Base-by-base conservation (phyloP, 2,113 vertebrate species). In the Pycnonotus jocosus region DNA sequence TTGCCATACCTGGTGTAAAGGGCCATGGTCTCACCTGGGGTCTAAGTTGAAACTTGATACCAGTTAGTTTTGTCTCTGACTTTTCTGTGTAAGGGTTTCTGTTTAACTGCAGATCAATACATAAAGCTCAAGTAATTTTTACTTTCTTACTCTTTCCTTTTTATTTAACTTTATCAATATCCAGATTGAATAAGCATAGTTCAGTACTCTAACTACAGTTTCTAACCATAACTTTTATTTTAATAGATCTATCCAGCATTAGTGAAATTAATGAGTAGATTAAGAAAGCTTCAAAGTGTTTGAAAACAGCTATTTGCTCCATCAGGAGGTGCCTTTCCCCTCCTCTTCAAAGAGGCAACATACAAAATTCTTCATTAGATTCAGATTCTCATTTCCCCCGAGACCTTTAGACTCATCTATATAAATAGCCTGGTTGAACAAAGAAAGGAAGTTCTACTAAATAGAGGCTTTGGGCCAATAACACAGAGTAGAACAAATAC, bases 381-480 rank as follows among this genome's bases (percentile, higher is more conserved):
- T 81, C 72, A 62, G 42, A 68, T 83, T 90, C 64, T 86, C 24
- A 74, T 72, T 91, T 95, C 81, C 86, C 60, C 44, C 37, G 69
- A 60, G 91, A 69, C 45, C 44, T 66, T 86, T 48, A 81, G 60
- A 84, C 53, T 44, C 53, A 72, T 40, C 65, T 89, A 68, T 84
- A 92, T 76, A 94, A 94, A 93, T 69, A 93, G 91, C 56, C 50
- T 40, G 47, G 65, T 54, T 73, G 68, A 92, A 95, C 92, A 97
- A 93, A 94, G 88, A 86, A 83, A 51, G 93, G 95, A 95, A 96
- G 80, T 88, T 71, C 69, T 74, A 48, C 80, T 88, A 86, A 92
- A 96, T 64, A 76, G 86, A 65, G 88, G 89, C 91, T 74, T 82
- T 74, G 77, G 85, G 94, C 90, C 91, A 96, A 21, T 37, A 88